Evolutionary conservation across 2,888 invertebrate genomes (phyloP), one percentile per base, ranked within the genome.

Genomic region (Metallyticus violacea): DNA sequence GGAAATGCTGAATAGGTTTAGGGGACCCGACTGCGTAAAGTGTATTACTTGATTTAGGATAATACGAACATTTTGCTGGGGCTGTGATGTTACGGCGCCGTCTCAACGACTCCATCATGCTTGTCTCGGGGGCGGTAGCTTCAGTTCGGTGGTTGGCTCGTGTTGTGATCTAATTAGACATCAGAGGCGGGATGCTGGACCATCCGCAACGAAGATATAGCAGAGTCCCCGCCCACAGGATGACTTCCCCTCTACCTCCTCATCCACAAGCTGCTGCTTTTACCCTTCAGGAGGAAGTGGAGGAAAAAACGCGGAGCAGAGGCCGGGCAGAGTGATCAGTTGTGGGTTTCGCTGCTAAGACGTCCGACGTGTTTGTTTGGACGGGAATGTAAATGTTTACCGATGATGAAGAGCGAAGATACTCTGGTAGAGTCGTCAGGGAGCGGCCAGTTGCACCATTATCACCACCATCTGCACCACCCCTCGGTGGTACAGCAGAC

Each of bases 381-480:
- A 87, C 62, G 29, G 25, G 85, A 88, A 87, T 85, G 89, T 89
- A 89, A 89, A 89, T 89, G 89, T 89, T 89, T 89, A 88, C 88
- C 88, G 78, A 88, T 88, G 89, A 88, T 89, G 88, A 88, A 89
- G 88, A 87, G 87, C 78, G 88, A 88, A 84, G 88, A 88, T 78
- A 77, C 88, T 26, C 77, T 85, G 81, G 86, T 86, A 40, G 88
- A 88, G 82, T 62, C 88, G 81, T 82, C 85, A 79, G 84, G 88
- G 86, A 86, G 82, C 88, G 86, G 88, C 87, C 88, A 86, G 88
- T 77, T 86, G 87, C 87, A 87, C 27, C 88, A 85, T 76, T 87
- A 86, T 85, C 88, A 86, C 79, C 86, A 81, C 25, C 87, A 77
- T 62, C 86, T 40, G 6, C 40, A 15, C 22, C 40, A 62, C 40